phyloP scores from a whole-genome alignment of 2,797 vertebrate species.

The Distichodus sexfasciatus region DNA sequence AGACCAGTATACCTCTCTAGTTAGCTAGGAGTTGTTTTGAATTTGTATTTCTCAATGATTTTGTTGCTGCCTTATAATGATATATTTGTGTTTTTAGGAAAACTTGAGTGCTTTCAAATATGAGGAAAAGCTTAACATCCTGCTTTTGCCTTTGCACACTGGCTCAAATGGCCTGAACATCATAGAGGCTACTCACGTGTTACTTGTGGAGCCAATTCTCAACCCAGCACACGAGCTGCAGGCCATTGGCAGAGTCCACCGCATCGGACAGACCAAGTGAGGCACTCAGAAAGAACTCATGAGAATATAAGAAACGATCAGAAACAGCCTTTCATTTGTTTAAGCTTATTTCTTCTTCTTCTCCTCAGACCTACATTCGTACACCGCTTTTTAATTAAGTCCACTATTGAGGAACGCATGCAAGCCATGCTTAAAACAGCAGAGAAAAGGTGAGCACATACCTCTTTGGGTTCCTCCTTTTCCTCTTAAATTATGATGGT shows the following conservation, averaged over 20 bases:
- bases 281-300: slow-evolving; percentile 33
- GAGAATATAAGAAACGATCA: background rate
- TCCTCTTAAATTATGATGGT: background rate
- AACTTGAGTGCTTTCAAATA: slow-evolving; percentile 96
- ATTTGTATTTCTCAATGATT: background rate
- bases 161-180: slow-evolving; percentile 98
- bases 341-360: background rate
- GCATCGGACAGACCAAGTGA: slow-evolving; percentile 97
- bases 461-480: background rate
- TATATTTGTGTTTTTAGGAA: slow-evolving; percentile 74
- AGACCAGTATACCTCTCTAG: background rate
- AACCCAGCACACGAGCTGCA: slow-evolving; percentile 97
- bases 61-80: background rate
- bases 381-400: slow-evolving; percentile 96
- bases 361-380: slow-evolving; percentile 87
- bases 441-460: slow-evolving; percentile 81
- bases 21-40: no score
- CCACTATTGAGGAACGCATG: slow-evolving; percentile 98
- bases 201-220: slow-evolving; percentile 95
- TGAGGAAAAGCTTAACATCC: slow-evolving; percentile 93
- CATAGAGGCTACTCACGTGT: slow-evolving; percentile 94
- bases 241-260: slow-evolving; percentile 96
- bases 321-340: background rate
- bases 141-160: slow-evolving; percentile 94
- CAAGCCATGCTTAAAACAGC: slow-evolving; percentile 95